phyloP scores from a whole-genome alignment of 2,113 vertebrate genomes.

The Lepisosteus oculatus region DNA sequence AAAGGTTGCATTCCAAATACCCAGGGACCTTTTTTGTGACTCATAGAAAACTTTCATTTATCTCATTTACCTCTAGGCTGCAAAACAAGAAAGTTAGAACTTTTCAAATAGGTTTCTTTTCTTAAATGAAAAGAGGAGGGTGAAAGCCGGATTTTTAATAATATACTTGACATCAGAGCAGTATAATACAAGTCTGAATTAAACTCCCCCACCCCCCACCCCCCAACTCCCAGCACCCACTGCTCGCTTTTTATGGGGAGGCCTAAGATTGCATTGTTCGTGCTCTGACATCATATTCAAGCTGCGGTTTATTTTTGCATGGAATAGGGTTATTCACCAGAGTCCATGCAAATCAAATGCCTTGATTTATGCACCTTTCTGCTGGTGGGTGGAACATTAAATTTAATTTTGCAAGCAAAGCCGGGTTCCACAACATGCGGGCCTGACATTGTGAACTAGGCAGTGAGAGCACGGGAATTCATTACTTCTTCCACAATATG shows the following conservation, averaged over 20 bases:
- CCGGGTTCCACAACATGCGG: slow-evolving; percentile 62
- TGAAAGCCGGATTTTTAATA: slow-evolving; percentile 83
- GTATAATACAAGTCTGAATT: slow-evolving; percentile 77
- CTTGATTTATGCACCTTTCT: slow-evolving; percentile 95
- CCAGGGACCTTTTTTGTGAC: background rate
- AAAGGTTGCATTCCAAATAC: background rate
- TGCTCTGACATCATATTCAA: slow-evolving; percentile 84
- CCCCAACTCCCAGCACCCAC: slow-evolving; percentile 21
- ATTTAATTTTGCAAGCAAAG: slow-evolving; percentile 94
- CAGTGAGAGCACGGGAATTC: slow-evolving; percentile 80
- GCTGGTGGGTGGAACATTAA: slow-evolving; percentile 84
- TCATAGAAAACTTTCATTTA: slow-evolving; percentile 27
- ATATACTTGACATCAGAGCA: slow-evolving; percentile 81
- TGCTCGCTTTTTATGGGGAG: slow-evolving; percentile 76
- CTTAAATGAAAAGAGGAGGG: slow-evolving; percentile 74
- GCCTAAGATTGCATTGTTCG: slow-evolving; percentile 86
- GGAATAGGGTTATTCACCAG: slow-evolving; percentile 69
- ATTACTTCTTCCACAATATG: slow-evolving; percentile 94
- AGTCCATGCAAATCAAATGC: slow-evolving; percentile 94
- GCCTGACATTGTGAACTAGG: slow-evolving; percentile 86
- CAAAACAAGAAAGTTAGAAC: slow-evolving; percentile 23
- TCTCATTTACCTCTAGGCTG: slow-evolving; percentile 23
- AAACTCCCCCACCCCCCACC: slow-evolving; percentile 54
- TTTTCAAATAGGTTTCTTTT: slow-evolving; percentile 33
- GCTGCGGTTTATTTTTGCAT: slow-evolving; percentile 82